Evolutionary conservation across 2,888 invertebrate species (phyloP).

Genomic region (Synergus laeviventris): DNA sequence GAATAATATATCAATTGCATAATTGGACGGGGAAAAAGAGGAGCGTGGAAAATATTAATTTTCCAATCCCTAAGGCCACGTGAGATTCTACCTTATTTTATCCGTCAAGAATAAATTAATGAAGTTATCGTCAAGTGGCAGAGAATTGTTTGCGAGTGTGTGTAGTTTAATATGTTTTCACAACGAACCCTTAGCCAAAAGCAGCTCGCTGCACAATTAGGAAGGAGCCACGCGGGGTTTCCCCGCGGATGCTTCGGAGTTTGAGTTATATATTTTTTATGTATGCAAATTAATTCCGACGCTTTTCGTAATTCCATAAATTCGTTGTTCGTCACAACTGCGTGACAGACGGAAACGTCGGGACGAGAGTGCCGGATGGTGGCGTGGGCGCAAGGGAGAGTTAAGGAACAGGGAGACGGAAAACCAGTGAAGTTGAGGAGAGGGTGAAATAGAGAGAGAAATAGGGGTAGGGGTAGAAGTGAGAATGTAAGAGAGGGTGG

Average conservation of each 20-base stretch:
- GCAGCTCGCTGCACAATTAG: constrained; percentile 28
- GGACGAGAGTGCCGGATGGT: constrained; percentile 62
- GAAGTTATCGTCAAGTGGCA: constrained; percentile 32
- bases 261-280: constrained; percentile 64
- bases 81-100: constrained; percentile 15
- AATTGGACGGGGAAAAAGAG: not conserved
- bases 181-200: not conserved
- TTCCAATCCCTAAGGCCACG: constrained; percentile 26
- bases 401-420: constrained; percentile 47
- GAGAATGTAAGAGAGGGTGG: constrained; percentile 52
- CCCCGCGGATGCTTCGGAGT: constrained; percentile 49
- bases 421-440: constrained; percentile 33
- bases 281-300: constrained; percentile 69
- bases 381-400: constrained; percentile 60
- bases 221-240: constrained; percentile 43
- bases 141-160: constrained; percentile 7
- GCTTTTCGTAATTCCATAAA: constrained; percentile 68
- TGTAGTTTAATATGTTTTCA: constrained; percentile 18
- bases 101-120: constrained; percentile 34
- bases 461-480: constrained; percentile 40
- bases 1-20: constrained; percentile 23
- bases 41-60: constrained; percentile 16
- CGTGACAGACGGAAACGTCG: constrained; percentile 64
- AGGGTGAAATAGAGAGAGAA: constrained; percentile 31
- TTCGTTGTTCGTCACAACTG: constrained; percentile 63